phyloP scores from a whole-genome alignment of 1,140 invertebrate species.

The Acromyrmex heyeri region DNA sequence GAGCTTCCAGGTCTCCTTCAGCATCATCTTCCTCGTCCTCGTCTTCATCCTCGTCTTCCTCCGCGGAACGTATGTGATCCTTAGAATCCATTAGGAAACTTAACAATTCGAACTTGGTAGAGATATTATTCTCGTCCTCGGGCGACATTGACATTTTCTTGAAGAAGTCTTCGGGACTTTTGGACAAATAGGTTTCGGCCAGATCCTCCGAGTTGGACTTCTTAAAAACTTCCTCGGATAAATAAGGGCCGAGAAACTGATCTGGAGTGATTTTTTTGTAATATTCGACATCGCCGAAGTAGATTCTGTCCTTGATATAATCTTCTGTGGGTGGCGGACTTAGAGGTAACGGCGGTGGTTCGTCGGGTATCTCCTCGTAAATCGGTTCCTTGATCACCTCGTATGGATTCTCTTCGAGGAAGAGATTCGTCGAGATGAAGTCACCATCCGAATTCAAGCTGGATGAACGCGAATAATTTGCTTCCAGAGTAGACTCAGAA shows the following conservation, averaged over 20 bases:
- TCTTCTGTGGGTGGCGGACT: conserved; percentile 89
- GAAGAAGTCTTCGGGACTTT: conserved; percentile 80
- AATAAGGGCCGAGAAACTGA: conserved; percentile 94
- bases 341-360: conserved; percentile 91
- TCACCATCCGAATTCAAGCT: conserved; percentile 83
- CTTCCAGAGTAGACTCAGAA: conserved; percentile 80
- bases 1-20: conserved; percentile 83
- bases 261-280: conserved; percentile 87
- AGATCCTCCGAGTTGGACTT: conserved; percentile 85
- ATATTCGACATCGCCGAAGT: conserved; percentile 87
- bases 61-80: conserved; percentile 88
- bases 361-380: conserved; percentile 94
- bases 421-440: conserved; percentile 81
- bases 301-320: conserved; percentile 82
- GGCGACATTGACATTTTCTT: conserved; percentile 76
- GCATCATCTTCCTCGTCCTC: conserved; percentile 83
- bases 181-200: conserved; percentile 78
- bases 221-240: conserved; percentile 92
- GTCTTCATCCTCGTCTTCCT: conserved; percentile 81
- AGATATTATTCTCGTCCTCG: conserved; percentile 82
- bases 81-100: conserved; percentile 93
- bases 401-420: conserved; percentile 90
- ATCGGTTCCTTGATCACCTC: conserved; percentile 95
- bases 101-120: conserved; percentile 95
- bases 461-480: conserved; percentile 82